Evolutionary conservation across 2,888 invertebrate genomes (phyloP).

Genomic region (Terebella lapidaria): DNA sequence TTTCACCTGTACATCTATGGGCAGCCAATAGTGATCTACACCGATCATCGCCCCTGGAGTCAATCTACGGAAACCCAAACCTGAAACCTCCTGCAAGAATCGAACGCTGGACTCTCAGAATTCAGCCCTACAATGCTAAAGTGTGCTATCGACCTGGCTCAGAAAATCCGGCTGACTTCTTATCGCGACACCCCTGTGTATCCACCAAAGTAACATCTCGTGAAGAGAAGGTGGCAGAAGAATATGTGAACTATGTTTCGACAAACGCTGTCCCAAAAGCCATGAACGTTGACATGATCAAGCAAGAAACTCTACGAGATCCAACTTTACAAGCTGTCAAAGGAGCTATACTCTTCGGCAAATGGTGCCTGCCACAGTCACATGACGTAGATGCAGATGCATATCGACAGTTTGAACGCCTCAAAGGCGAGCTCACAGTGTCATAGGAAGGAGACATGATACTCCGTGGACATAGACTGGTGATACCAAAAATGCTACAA

Average conservation of each 20-base stretch:
- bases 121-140: neutral
- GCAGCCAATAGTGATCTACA: neutral
- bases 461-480: constrained; percentile 14
- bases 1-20: neutral
- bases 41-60: neutral
- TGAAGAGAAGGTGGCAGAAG: constrained; percentile 24
- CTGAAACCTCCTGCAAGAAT: neutral
- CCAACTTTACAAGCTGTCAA: constrained; percentile 4
- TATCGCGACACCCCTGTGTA: neutral
- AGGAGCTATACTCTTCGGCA: neutral
- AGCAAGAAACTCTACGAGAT: constrained; percentile 11
- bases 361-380: no score
- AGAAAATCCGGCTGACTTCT: neutral
- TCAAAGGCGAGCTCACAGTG: no score
- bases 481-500: constrained; percentile 23
- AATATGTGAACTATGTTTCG: constrained; percentile 26
- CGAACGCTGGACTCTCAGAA: neutral
- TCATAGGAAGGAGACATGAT: constrained; percentile 12
- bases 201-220: neutral
- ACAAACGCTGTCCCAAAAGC: constrained; percentile 22
- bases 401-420: neutral
- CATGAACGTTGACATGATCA: constrained; percentile 28
- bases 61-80: neutral
- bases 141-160: neutral
- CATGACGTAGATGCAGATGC: no score